Percentiles rank a stretch among this genome's conserved stretches.
Conservation (phyloP, 2,797 vertebrate genomes). For the Halcyon chelicuti region DNA sequence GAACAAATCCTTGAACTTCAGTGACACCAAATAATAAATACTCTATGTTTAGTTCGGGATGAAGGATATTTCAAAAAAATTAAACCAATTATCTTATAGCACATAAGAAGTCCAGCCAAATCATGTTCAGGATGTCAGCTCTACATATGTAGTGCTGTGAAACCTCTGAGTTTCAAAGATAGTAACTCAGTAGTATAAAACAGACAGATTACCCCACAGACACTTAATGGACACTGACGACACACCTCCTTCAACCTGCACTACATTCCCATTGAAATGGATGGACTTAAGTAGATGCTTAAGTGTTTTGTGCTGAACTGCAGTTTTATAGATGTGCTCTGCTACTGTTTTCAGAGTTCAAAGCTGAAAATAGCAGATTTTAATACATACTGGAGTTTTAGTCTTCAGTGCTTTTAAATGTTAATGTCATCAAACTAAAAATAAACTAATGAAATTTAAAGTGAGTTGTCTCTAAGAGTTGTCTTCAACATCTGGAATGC, state of each 20-base stretch:
- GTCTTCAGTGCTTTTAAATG: not conserved
- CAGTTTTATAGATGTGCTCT: not conserved
- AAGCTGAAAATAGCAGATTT: not conserved
- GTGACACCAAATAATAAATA: not conserved
- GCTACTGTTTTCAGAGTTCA: not conserved
- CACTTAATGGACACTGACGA: not conserved
- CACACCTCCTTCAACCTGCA: not conserved
- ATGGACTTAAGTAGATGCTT: not conserved
- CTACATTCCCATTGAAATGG: not conserved
- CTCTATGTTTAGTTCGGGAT: not conserved
- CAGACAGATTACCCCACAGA: not conserved
- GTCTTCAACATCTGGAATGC: not conserved
- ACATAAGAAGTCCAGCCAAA: not conserved
- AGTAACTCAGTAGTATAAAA: not conserved
- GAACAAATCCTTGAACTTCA: not conserved
- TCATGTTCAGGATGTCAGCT: not conserved
- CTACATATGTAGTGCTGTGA: not conserved
- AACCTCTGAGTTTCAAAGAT: not conserved
- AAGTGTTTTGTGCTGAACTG: not conserved
- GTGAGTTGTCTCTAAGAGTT: not conserved
- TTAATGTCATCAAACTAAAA: not conserved
- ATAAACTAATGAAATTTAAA: not conserved
- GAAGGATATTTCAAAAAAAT: not conserved
- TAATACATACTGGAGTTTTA: not conserved
- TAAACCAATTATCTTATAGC: not conserved